phyloP scores from a whole-genome alignment of 2,888 invertebrate genomes.

The Penaeus monodon region DNA sequence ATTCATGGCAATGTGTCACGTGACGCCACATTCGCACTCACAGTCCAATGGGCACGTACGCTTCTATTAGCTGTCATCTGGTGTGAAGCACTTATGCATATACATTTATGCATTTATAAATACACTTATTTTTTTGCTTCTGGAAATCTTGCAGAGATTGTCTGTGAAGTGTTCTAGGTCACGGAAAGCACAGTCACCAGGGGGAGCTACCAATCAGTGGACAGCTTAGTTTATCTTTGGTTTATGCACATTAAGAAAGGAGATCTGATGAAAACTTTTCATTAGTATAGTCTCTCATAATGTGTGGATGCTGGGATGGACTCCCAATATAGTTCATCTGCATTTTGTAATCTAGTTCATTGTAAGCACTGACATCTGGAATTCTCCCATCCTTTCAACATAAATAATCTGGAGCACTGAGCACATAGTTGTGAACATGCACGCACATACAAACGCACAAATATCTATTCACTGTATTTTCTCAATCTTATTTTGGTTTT shows the following conservation, averaged over 20 bases:
- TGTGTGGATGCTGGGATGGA: neutral
- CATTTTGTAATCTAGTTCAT: conserved; percentile 3
- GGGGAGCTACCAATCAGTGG: conserved; percentile 45
- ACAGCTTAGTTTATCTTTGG: conserved; percentile 53
- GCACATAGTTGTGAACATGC: neutral
- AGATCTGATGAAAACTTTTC: conserved; percentile 31
- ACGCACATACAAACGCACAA: conserved; percentile 12
- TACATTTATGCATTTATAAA: conserved; percentile 43
- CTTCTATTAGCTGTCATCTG: conserved; percentile 32
- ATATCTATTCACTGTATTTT: neutral
- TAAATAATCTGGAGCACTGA: conserved; percentile 24
- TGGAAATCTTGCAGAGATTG: conserved; percentile 22
- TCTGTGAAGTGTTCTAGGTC: conserved; percentile 35
- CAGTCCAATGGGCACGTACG: conserved; percentile 28
- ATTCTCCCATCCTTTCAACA: neutral
- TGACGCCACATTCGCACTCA: conserved; percentile 38
- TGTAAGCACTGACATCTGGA: conserved; percentile 23
- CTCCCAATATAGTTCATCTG: conserved; percentile 13
- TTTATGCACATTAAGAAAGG: conserved; percentile 41
- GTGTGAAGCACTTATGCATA: conserved; percentile 48
- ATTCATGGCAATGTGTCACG: conserved; percentile 32
- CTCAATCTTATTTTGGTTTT: too few relatives aligned
- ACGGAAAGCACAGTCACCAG: conserved; percentile 25
- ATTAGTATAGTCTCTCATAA: conserved; percentile 3
- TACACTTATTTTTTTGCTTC: conserved; percentile 24